These are phyloP conservation scores for Andricus curvator DNA, from an alignment of 2,888 invertebrate species.

Conservation along the genomic window DNA sequence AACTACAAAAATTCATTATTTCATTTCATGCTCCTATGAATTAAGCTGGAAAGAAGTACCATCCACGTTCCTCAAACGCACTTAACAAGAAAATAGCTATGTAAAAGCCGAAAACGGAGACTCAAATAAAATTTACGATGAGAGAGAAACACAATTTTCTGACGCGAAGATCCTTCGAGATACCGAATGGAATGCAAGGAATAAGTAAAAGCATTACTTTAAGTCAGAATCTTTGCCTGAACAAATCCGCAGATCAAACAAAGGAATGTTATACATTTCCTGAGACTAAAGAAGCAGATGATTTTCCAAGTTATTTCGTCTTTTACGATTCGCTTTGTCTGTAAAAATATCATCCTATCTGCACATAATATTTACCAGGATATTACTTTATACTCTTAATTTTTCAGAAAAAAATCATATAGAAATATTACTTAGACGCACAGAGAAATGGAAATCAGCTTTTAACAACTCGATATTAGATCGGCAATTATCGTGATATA, in stretches of 20 bases:
- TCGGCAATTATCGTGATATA: no score
- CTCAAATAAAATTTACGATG: neutral
- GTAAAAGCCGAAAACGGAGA: neutral
- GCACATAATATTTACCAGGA: neutral
- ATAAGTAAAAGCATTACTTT: neutral
- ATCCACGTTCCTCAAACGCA: neutral
- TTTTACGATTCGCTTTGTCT: neutral
- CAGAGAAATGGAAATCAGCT: no score
- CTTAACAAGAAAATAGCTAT: neutral
- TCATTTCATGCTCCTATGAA: neutral
- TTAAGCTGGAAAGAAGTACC: neutral
- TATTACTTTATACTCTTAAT: neutral
- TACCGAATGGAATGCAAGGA: neutral
- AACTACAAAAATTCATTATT: neutral
- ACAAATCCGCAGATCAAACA: neutral
- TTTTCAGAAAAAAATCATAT: neutral
- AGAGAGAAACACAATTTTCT: neutral
- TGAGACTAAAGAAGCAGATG: neutral
- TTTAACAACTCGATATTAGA: no score
- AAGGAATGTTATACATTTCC: neutral
- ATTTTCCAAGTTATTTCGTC: neutral
- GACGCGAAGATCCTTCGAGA: neutral
- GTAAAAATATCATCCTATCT: neutral
- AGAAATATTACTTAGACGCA: neutral
- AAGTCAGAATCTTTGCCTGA: neutral